Percentiles rank a stretch among this genome's conserved stretches.
Evolutionary conservation across 2,888 invertebrate genomes (phyloP).

Genomic region (Gonocerus acuteangulatus): DNA sequence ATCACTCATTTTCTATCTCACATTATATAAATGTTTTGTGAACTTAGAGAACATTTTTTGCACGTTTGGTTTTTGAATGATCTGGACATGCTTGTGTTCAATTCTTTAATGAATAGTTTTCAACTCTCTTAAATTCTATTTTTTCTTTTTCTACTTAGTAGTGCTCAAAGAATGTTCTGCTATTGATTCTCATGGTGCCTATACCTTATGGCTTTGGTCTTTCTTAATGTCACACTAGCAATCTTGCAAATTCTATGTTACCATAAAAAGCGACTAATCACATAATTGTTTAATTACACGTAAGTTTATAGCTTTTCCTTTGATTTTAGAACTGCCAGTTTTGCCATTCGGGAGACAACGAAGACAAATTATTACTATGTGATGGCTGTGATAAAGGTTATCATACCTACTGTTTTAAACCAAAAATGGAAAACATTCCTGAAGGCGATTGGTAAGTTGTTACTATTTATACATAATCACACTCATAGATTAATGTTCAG

Average conservation of each 20-base stretch:
- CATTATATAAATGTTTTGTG: too few species aligned
- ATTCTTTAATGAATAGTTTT: too few species aligned
- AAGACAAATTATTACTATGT: constrained; percentile 87
- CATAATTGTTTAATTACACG: not conserved
- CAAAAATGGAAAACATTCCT: constrained; percentile 90
- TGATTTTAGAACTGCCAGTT: constrained; percentile 87
- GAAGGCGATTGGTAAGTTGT: constrained; percentile 89
- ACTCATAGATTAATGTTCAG: too few species aligned
- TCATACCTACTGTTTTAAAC: constrained; percentile 97
- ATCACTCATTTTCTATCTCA: too few species aligned
- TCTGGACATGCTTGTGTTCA: too few species aligned
- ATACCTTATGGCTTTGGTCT: too few species aligned
- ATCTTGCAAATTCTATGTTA: not conserved
- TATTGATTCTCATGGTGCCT: too few species aligned
- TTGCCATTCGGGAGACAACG: constrained; percentile 91
- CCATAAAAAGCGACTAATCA: not conserved
- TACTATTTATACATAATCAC: constrained; percentile 4
- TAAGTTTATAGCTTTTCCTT: not conserved
- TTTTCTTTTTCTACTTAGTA: too few species aligned
- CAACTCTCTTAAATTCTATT: too few species aligned
- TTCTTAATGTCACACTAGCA: not conserved
- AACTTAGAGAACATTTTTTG: too few species aligned
- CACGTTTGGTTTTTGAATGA: too few species aligned
- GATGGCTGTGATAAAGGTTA: constrained; percentile 98
- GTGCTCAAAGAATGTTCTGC: too few species aligned